A percentile compares a stretch with the other conserved stretches of the same genome.
Evolutionary conservation across 2,888 invertebrate genomes (phyloP).

Genomic region (Linnaemya vulpina): DNA sequence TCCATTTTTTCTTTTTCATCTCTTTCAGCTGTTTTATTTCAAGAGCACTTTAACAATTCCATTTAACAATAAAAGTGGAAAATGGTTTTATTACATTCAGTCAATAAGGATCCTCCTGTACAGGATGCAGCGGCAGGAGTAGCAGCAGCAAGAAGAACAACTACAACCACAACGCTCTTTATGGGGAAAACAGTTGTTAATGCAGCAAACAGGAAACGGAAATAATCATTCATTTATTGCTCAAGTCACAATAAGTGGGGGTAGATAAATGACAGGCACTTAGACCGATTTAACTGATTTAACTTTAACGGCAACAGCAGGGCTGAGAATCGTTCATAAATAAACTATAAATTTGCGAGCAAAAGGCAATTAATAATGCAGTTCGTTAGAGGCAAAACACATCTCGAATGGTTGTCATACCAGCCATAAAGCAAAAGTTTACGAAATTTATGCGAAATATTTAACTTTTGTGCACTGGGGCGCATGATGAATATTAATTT

Average conservation of each 20-base stretch:
- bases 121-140: constrained; percentile 39
- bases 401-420: not conserved
- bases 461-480: not conserved
- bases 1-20: too few species aligned
- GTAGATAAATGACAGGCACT: constrained; percentile 47
- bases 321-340: not conserved
- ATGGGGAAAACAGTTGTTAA: constrained; percentile 48
- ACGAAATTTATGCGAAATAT: not conserved
- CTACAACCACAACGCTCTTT: constrained; percentile 33
- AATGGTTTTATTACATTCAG: constrained; percentile 56
- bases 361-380: constrained; percentile 18
- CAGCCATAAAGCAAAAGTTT: not conserved
- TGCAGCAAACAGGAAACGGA: constrained; percentile 57
- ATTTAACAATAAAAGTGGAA: constrained; percentile 62
- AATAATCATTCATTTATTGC: constrained; percentile 62
- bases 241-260: constrained; percentile 41
- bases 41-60: constrained; percentile 38
- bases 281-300: constrained; percentile 16
- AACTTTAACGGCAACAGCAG: not conserved
- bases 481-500: constrained; percentile 35
- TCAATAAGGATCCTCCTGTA: constrained; percentile 56
- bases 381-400: not conserved
- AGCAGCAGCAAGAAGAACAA: not conserved
- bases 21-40: not conserved
- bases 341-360: not conserved